Percentiles rank a stretch among this genome's conserved stretches.
phyloP scores from a whole-genome alignment of 1,140 invertebrate genomes.

The Apis dorsata region DNA sequence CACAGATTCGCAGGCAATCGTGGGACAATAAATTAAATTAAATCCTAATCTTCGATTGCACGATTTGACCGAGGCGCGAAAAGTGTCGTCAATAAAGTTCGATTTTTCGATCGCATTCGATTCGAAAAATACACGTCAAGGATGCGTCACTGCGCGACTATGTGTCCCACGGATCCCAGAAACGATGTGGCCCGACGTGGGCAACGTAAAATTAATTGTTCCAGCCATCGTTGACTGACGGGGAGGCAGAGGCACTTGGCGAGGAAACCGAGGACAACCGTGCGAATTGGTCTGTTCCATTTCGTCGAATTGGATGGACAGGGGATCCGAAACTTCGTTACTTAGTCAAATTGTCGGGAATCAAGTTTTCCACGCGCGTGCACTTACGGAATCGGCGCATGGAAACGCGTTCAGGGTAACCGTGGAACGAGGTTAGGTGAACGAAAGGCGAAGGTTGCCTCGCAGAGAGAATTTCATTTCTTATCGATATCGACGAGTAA shows the following conservation, averaged over 20 bases:
- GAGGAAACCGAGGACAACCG: not conserved
- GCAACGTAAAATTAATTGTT: constrained; percentile 29
- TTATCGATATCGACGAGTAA: not conserved
- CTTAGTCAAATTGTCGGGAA: constrained; percentile 46
- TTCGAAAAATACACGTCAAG: constrained; percentile 10
- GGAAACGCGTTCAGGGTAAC: not conserved
- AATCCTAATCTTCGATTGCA: not conserved
- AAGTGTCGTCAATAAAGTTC: not conserved
- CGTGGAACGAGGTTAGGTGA: not conserved
- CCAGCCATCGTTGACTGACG: not conserved
- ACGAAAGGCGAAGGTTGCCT: not conserved
- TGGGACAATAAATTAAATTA: not conserved
- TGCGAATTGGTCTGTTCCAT: constrained; percentile 29
- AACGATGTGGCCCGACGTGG: not conserved
- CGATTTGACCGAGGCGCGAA: not conserved
- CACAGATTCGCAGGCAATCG: too few relatives aligned
- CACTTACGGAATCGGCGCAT: constrained; percentile 1
- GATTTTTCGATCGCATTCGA: constrained; percentile 12
- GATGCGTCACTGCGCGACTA: too few relatives aligned
- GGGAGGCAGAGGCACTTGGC: constrained; percentile 1
- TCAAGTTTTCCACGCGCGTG: constrained; percentile 33
- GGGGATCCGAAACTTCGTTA: constrained; percentile 46
- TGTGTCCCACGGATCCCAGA: not conserved
- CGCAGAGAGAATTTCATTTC: not conserved
- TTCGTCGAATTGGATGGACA: constrained; percentile 41